Evolutionary conservation across 2,888 invertebrate genomes (phyloP).

Genomic region (Drosophila borborema): DNA sequence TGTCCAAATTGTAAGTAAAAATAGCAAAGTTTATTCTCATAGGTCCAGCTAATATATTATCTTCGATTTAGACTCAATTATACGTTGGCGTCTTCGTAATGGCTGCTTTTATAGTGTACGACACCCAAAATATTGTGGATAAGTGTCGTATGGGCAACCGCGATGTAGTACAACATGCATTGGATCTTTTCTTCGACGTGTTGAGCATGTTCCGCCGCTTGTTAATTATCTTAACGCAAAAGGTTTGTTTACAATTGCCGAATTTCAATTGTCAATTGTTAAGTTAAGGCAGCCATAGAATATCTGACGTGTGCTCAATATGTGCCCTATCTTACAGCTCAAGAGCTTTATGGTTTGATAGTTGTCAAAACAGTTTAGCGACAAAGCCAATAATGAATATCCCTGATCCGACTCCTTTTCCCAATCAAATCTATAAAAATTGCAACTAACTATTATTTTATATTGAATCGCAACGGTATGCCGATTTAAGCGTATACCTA

Average conservation of each 20-base stretch:
- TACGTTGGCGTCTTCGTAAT: constrained; percentile 95
- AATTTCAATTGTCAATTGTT: neutral
- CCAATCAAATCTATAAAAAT: constrained; percentile 26
- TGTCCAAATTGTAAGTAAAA: constrained; percentile 89
- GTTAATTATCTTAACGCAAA: constrained; percentile 94
- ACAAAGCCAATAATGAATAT: constrained; percentile 24
- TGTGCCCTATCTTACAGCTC: constrained; percentile 62
- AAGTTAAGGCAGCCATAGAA: constrained; percentile 11
- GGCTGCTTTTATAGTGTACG: constrained; percentile 98
- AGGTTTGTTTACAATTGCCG: constrained; percentile 87
- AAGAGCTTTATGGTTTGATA: constrained; percentile 71
- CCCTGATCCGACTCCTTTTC: constrained; percentile 23
- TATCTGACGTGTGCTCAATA: constrained; percentile 26
- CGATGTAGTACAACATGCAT: constrained; percentile 96
- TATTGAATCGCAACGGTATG: constrained; percentile 63
- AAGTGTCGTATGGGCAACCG: constrained; percentile 95
- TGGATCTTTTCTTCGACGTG: constrained; percentile 98
- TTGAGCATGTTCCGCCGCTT: constrained; percentile 97
- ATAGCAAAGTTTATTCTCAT: neutral
- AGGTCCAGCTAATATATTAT: constrained; percentile 1
- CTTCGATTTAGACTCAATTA: constrained; percentile 88
- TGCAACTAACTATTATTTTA: neutral
- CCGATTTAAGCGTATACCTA: constrained; percentile 25
- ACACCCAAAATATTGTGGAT: constrained; percentile 98
- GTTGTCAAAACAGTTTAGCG: constrained; percentile 15